Evolutionary conservation across 2,888 invertebrate genomes (phyloP).

Genomic region (Patella pellucida): DNA sequence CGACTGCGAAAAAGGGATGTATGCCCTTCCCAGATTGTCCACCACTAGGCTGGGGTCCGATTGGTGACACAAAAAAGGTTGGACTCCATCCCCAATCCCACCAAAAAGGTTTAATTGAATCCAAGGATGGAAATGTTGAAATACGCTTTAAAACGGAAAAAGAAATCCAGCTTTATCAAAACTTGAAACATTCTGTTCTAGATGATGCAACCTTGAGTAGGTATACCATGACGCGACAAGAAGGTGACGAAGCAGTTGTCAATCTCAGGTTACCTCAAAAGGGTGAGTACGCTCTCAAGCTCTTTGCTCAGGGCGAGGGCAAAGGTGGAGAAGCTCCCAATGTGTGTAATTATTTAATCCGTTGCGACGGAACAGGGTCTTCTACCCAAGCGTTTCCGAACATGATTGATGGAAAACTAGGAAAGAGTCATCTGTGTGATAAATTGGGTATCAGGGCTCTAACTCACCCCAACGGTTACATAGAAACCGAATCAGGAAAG

Average conservation of each 20-base stretch:
- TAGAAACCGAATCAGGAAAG: slow-evolving; percentile 53
- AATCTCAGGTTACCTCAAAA: slow-evolving; percentile 60
- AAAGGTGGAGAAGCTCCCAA: slow-evolving; percentile 62
- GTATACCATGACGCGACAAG: slow-evolving; percentile 56
- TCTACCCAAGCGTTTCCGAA: slow-evolving; percentile 60
- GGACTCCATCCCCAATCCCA: slow-evolving; percentile 62
- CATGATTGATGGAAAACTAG: slow-evolving; percentile 48
- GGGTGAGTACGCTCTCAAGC: slow-evolving; percentile 63
- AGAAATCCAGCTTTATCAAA: slow-evolving; percentile 56
- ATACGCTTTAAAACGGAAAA: slow-evolving; percentile 58
- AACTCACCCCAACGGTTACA: slow-evolving; percentile 47
- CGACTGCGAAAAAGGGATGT: slow-evolving; percentile 52
- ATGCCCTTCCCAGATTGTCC: slow-evolving; percentile 65
- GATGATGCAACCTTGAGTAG: slow-evolving; percentile 62
- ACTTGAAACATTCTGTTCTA: slow-evolving; percentile 58
- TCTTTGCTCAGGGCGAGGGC: slow-evolving; percentile 61
- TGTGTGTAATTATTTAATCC: slow-evolving; percentile 66
- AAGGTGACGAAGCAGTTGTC: slow-evolving; percentile 59
- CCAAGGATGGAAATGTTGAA: slow-evolving; percentile 63
- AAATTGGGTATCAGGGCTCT: slow-evolving; percentile 55
- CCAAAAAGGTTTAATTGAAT: slow-evolving; percentile 58
- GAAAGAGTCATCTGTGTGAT: slow-evolving; percentile 45
- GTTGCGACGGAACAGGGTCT: slow-evolving; percentile 47
- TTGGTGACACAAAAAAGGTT: slow-evolving; percentile 53
- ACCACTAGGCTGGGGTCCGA: slow-evolving; percentile 67